A percentile compares a stretch with the other conserved stretches of the same genome.
Evolutionary conservation across 2,113 vertebrate genomes (phyloP).

Genomic region (Sceloporus tristichus): DNA sequence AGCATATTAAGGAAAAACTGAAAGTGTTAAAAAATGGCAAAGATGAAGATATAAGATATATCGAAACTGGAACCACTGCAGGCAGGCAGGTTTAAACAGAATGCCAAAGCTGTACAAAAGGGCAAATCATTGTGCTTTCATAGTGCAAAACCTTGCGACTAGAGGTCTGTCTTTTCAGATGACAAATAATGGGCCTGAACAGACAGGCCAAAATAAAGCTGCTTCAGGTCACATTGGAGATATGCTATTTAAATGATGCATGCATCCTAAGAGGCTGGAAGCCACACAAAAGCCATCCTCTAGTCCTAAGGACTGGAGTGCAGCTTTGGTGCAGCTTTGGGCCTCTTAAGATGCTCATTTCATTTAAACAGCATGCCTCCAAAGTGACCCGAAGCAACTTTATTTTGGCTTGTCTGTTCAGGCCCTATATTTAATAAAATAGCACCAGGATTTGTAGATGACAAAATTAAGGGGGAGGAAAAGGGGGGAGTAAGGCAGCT

Average conservation of each 20-base stretch:
- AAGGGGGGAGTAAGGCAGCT: neutral
- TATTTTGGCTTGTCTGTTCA: no score
- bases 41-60: no score
- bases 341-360: no score
- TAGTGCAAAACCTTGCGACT: neutral
- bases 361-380: no score
- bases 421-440: slow-evolving; percentile 10
- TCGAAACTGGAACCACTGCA: neutral
- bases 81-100: neutral
- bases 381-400: no score
- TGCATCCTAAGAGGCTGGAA: no score
- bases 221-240: no score
- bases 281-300: no score
- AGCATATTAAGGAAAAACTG: neutral
- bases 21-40: neutral
- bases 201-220: no score
- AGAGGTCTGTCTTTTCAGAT: neutral
- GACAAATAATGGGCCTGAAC: neutral
- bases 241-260: no score
- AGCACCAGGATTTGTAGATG: slow-evolving; percentile 8
- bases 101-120: neutral
- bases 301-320: no score
- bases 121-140: neutral
- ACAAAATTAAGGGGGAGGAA: slow-evolving; percentile 14
- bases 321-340: no score